Evolutionary conservation across 2,797 vertebrate species (phyloP).

Genomic region (Gymnothorax javanicus): DNA sequence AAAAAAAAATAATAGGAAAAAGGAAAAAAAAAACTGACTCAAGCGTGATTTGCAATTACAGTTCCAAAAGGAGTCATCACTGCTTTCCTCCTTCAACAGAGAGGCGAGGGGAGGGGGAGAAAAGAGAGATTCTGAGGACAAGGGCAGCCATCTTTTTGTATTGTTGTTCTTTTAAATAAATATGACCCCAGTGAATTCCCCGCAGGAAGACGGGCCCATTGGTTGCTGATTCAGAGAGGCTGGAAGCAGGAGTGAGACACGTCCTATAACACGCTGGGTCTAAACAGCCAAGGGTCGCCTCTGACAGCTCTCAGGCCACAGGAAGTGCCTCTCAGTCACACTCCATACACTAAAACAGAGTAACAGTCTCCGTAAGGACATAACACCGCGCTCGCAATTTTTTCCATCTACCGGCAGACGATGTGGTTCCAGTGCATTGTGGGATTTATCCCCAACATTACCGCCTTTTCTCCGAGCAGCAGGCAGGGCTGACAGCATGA

Average conservation of each 20-base stretch:
- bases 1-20: not conserved
- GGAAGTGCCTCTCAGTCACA: slow-evolving; percentile 75
- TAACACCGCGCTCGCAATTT: slow-evolving; percentile 23
- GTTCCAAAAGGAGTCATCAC: slow-evolving; percentile 57
- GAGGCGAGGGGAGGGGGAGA: not conserved
- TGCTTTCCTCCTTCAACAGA: slow-evolving; percentile 41
- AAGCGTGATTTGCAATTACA: slow-evolving; percentile 68
- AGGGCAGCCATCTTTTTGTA: slow-evolving; percentile 69
- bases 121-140: slow-evolving; percentile 66
- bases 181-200: slow-evolving; percentile 67
- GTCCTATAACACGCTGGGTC: slow-evolving; percentile 67
- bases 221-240: slow-evolving; percentile 62
- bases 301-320: slow-evolving; percentile 62
- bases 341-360: slow-evolving; percentile 76
- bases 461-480: not conserved
- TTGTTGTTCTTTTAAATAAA: slow-evolving; percentile 61
- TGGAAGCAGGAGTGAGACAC: slow-evolving; percentile 62
- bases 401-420: not conserved
- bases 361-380: slow-evolving; percentile 75
- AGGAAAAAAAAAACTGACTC: slow-evolving; percentile 35
- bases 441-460: not conserved
- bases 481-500: slow-evolving; percentile 4
- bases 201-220: slow-evolving; percentile 55
- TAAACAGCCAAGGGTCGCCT: slow-evolving; percentile 72
- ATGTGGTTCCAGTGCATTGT: not conserved